A percentile compares a stretch with the other conserved stretches of the same genome.
These are phyloP conservation scores for Poeciliopsis turrubarensis DNA, from an alignment of 2,113 vertebrate genomes.

Conservation along the genomic window DNA sequence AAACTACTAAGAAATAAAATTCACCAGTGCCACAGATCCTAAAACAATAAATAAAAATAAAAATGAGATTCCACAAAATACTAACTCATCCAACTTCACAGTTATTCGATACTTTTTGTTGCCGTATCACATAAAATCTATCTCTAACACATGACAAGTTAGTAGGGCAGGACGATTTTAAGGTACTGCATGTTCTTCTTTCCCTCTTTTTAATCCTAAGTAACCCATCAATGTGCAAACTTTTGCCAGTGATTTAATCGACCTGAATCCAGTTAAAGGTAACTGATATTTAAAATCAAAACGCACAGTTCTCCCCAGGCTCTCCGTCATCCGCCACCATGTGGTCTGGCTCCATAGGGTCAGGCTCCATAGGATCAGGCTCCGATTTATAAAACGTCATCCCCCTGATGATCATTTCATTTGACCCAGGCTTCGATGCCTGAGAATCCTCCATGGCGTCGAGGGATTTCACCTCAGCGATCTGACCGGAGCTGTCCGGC, in stretches of 20 bases:
- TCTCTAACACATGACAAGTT: not conserved
- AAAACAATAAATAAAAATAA: too few species aligned
- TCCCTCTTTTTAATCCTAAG: not conserved
- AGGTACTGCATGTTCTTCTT: not conserved
- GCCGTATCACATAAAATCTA: not conserved
- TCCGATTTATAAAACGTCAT: slow-evolving; percentile 96
- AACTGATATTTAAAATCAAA: not conserved
- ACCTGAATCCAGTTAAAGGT: not conserved
- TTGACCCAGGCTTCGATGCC: slow-evolving; percentile 75
- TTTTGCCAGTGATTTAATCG: not conserved
- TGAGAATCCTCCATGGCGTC: slow-evolving; percentile 35
- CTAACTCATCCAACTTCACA: too few species aligned
- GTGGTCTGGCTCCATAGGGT: slow-evolving; percentile 78
- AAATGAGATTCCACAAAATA: too few species aligned
- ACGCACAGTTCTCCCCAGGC: slow-evolving; percentile 90
- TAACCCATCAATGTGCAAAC: not conserved
- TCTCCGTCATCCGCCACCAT: slow-evolving; percentile 84
- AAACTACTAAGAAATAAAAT: too few species aligned
- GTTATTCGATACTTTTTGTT: not conserved
- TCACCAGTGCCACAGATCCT: too few species aligned
- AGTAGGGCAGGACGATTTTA: not conserved
- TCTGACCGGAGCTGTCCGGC: slow-evolving; percentile 42
- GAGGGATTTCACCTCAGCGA: slow-evolving; percentile 38
- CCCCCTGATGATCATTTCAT: slow-evolving; percentile 87
- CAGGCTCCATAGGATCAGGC: slow-evolving; percentile 79